These are phyloP conservation scores for Melanotaenia duboulayi DNA, from an alignment of 2,113 vertebrate species.

Conservation along the genomic window DNA sequence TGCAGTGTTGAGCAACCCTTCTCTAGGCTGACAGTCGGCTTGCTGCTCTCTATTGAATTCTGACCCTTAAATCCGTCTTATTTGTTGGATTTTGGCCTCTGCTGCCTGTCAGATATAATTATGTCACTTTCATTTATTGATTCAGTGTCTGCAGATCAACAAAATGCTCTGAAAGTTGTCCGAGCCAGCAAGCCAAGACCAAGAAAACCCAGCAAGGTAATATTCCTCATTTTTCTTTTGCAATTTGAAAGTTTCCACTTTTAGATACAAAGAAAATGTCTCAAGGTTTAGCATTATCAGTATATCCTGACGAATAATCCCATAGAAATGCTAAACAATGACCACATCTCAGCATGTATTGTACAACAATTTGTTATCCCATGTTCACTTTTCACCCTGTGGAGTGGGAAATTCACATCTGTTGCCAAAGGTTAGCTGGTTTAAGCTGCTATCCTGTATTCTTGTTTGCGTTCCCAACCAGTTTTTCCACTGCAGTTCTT, in stretches of 20 bases:
- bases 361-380: neutral
- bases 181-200: conserved; percentile 87
- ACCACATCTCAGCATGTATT: no score
- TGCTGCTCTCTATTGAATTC: neutral
- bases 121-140: conserved; percentile 50
- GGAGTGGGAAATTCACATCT: conserved; percentile 60
- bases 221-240: neutral
- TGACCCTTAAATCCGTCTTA: neutral
- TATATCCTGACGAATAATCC: neutral
- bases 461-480: conserved; percentile 50
- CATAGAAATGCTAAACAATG: neutral
- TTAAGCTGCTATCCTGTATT: neutral
- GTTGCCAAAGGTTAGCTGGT: conserved; percentile 11
- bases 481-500: conserved; percentile 30
- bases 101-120: conserved; percentile 1
- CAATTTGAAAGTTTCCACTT: neutral
- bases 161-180: conserved; percentile 85
- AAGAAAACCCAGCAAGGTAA: conserved; percentile 92
- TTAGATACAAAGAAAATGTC: neutral
- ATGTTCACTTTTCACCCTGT: neutral
- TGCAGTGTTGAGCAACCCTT: conserved; percentile 12
- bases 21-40: neutral
- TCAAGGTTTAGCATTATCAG: neutral
- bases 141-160: conserved; percentile 83
- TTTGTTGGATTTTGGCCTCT: neutral